These are phyloP conservation scores for Mystacornis crossleyi DNA, from an alignment of 2,113 vertebrate species.

Conservation along the genomic window DNA sequence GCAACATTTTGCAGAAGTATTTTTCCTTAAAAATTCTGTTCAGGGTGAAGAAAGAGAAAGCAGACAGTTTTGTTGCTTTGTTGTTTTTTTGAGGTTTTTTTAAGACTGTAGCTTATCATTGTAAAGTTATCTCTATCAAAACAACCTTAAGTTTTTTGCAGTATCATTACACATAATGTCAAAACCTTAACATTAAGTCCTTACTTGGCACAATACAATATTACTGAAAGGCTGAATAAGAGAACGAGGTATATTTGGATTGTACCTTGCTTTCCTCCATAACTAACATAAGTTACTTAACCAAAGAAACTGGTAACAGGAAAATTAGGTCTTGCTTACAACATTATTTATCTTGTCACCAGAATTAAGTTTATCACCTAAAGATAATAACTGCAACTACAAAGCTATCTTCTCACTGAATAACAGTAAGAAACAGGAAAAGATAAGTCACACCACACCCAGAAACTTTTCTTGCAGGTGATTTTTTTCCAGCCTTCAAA, in stretches of 20 bases:
- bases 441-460: conserved; percentile 34
- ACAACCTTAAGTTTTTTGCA: background rate
- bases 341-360: background rate
- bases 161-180: background rate
- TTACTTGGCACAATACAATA: background rate
- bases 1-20: background rate
- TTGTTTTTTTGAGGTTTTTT: fast-evolving
- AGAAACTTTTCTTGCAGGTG: conserved; percentile 6
- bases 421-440: conserved; percentile 49
- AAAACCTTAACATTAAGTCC: background rate
- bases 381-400: conserved; percentile 10
- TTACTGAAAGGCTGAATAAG: background rate
- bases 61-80: background rate
- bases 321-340: conserved; percentile 4
- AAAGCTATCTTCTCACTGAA: background rate
- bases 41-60: background rate
- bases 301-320: background rate
- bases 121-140: background rate
- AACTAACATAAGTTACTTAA: background rate
- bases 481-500: conserved; percentile 25
- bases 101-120: background rate
- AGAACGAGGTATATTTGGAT: background rate
- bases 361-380: background rate
- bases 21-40: background rate
- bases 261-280: background rate